Evolutionary conservation across 2,888 invertebrate genomes (phyloP).

Genomic region (Microchrysa polita): DNA sequence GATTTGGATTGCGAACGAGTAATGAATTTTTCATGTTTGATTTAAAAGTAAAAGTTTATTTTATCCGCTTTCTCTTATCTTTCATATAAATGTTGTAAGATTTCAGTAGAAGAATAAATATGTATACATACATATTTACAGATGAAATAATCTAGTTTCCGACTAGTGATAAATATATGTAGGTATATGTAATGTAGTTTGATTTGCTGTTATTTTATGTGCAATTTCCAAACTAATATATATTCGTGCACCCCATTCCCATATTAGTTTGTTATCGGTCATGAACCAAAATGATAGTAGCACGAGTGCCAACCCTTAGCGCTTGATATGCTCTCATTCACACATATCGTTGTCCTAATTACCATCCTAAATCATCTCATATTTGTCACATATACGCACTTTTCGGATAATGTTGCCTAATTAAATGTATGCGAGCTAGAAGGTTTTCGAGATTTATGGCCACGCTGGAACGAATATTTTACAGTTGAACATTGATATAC

Average conservation of each 20-base stretch:
- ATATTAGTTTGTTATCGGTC: too few species aligned
- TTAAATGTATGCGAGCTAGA: constrained; percentile 45
- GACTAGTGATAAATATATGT: too few species aligned
- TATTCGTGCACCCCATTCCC: too few species aligned
- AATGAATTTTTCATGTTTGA: constrained; percentile 49
- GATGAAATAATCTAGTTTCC: too few species aligned
- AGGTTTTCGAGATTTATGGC: constrained; percentile 42
- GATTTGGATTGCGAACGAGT: constrained; percentile 39
- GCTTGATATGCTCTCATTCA: neutral
- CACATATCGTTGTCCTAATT: constrained; percentile 51
- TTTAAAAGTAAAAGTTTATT: constrained; percentile 46
- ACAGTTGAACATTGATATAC: constrained; percentile 41
- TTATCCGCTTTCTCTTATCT: neutral
- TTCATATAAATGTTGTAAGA: too few species aligned
- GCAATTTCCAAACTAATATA: too few species aligned
- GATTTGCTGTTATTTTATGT: too few species aligned
- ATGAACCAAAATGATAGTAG: too few species aligned
- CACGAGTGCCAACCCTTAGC: neutral
- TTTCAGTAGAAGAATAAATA: too few species aligned
- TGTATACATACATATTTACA: too few species aligned
- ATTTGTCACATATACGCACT: constrained; percentile 51
- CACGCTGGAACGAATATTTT: constrained; percentile 41
- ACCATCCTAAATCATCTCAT: constrained; percentile 53
- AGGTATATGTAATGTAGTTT: too few species aligned
- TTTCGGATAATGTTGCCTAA: constrained; percentile 48